Base-by-base conservation (phyloP, 2,888 invertebrate species). In the Eucera pruinosa region DNA sequence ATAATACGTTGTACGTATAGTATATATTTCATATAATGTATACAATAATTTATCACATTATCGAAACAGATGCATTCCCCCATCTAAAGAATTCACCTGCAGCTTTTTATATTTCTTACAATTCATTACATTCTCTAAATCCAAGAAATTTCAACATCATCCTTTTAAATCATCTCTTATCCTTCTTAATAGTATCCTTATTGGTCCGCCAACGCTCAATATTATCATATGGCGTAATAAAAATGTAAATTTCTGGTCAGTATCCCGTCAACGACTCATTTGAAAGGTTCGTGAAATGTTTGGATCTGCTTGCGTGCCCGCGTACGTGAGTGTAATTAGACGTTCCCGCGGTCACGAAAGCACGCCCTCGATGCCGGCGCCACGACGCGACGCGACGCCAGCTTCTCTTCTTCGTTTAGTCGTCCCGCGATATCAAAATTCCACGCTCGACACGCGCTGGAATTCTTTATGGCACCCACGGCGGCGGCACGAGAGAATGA, bases 381-480 rank as follows among this genome's bases (percentile, higher is more conserved):
- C 55, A 47, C 60, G 74, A n/a, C n/a, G n/a, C n/a, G n/a, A n/a
- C n/a, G 45, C 78, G 75, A 47, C 52, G 3, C 33, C 33, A 33
- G 4, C 33, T 7, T 33, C 33, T 33, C 33, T 33, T 11, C 36
- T 27, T 67, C 64, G 81, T 57, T 68, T 71, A 45, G 80, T 58
- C 72, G 67, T 36, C 80, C 75, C 81, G 75, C 85, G 81, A 87
- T 89, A 89, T 89, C 87, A 87, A 89, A 88, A 90, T 90, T 88
- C 90, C 87, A 82, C 61, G 81, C 80, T 64, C 50, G 84, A 84
- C 85, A 86, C 86, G 85, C 83, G 85, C 67, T 84, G 87, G 89
- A 87, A 90, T 89, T 87, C 86, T 86, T 86, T 85, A 85, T 78
- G 82, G 82, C 48, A 77, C 73, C 73, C 41, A 39, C 11, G 43